Evolutionary conservation across 2,113 vertebrate species (phyloP).

Genomic region (Lynx canadensis): DNA sequence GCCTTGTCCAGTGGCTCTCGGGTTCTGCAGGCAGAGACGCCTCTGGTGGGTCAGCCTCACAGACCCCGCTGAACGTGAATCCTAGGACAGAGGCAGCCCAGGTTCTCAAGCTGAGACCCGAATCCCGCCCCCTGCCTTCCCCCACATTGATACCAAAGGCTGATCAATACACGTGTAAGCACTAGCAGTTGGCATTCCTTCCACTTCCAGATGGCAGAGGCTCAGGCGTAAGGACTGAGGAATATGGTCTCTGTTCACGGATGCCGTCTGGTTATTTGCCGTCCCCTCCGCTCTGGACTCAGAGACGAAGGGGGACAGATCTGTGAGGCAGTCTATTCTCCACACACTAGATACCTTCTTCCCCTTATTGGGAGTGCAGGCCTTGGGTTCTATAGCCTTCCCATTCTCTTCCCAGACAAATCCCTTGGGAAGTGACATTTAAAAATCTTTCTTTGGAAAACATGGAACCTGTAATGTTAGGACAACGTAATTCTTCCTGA

Average conservation of each 20-base stretch:
- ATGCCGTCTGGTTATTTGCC: background rate
- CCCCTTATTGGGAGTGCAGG: background rate
- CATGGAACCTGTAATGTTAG: background rate
- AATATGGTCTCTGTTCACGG: background rate
- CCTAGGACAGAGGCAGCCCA: background rate
- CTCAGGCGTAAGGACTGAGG: background rate
- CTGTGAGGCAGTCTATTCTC: background rate
- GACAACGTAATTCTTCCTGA: background rate
- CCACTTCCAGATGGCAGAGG: background rate
- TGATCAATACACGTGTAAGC: background rate
- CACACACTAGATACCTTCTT: background rate
- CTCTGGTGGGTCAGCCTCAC: background rate
- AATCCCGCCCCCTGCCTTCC: accelerated
- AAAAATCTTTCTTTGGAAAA: background rate
- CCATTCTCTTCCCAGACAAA: background rate
- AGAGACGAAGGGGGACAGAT: background rate
- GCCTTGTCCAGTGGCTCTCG: background rate
- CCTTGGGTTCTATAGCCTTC: background rate
- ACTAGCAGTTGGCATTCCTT: background rate
- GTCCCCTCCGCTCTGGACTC: background rate
- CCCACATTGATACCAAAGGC: background rate
- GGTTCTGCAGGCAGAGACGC: background rate
- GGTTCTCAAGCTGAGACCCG: background rate
- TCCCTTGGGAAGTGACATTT: background rate
- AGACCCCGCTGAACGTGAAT: accelerated